These are phyloP conservation scores for Epicampocera succincta DNA, from an alignment of 2,888 invertebrate species.

Conservation along the genomic window DNA sequence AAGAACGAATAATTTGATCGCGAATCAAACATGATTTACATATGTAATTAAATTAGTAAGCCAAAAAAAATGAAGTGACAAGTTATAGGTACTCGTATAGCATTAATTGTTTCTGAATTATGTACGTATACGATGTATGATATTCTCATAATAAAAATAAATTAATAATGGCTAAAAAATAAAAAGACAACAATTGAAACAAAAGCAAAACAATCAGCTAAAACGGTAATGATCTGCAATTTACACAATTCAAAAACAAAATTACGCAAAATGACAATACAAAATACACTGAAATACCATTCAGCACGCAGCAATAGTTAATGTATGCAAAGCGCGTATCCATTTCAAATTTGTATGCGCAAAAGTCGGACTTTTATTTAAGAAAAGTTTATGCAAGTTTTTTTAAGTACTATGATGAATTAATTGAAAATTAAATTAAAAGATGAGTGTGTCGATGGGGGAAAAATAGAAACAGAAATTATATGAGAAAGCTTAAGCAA, in stretches of 20 bases:
- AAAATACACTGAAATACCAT: conserved; percentile 6
- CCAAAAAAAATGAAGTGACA: no score
- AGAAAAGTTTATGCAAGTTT: conserved; percentile 40
- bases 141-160: no score
- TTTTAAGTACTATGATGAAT: conserved; percentile 37
- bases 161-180: no score
- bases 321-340: conserved; percentile 63
- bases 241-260: conserved; percentile 42
- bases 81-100: no score
- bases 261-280: conserved; percentile 39
- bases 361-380: conserved; percentile 44
- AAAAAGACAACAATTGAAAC: not conserved
- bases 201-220: conserved; percentile 28
- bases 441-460: conserved; percentile 35
- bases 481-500: conserved; percentile 9
- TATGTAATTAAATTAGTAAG: no score
- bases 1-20: no score
- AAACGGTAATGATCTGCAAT: conserved; percentile 27
- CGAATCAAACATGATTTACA: no score
- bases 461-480: not conserved
- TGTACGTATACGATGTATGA: no score
- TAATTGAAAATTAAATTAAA: conserved; percentile 40
- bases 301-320: conserved; percentile 25
- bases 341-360: conserved; percentile 61
- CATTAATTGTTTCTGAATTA: no score